Conservation (phyloP, 2,797 vertebrate species). For the Intellagama lesueurii region DNA sequence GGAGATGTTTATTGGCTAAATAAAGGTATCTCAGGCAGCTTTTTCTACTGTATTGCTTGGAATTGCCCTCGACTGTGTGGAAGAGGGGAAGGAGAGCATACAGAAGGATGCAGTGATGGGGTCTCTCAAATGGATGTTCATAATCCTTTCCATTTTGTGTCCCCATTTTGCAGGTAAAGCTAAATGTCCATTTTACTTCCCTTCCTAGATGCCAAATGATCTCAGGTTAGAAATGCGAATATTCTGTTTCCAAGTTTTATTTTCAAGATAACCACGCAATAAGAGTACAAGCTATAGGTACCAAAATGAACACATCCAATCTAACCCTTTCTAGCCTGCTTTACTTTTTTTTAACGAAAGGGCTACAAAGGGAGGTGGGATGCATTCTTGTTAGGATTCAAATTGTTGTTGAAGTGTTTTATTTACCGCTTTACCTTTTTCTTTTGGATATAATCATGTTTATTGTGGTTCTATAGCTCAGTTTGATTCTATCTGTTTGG, state of each 20-base stretch:
- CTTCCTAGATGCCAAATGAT: background rate
- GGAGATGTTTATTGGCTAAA: background rate
- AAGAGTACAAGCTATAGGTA: no score
- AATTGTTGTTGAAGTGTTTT: background rate
- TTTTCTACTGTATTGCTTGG: background rate
- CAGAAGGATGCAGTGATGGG: background rate
- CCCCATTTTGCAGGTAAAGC: background rate
- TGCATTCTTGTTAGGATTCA: background rate
- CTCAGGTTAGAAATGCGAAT: background rate
- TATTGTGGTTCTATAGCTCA: background rate
- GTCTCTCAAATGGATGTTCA: background rate
- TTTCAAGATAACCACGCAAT: no score
- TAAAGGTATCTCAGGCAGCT: background rate
- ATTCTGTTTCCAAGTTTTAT: no score
- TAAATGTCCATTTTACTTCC: background rate
- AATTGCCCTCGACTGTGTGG: background rate
- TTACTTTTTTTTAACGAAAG: no score
- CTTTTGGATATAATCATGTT: background rate
- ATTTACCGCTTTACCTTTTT: background rate
- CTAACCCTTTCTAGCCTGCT: no score
- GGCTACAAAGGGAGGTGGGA: background rate
- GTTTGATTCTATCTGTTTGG: background rate
- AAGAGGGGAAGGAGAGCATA: background rate
- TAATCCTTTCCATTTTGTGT: background rate
- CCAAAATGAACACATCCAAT: no score